These are phyloP conservation scores for Hymenochirus boettgeri DNA, from an alignment of 2,113 vertebrate genomes.

Conservation along the genomic window DNA sequence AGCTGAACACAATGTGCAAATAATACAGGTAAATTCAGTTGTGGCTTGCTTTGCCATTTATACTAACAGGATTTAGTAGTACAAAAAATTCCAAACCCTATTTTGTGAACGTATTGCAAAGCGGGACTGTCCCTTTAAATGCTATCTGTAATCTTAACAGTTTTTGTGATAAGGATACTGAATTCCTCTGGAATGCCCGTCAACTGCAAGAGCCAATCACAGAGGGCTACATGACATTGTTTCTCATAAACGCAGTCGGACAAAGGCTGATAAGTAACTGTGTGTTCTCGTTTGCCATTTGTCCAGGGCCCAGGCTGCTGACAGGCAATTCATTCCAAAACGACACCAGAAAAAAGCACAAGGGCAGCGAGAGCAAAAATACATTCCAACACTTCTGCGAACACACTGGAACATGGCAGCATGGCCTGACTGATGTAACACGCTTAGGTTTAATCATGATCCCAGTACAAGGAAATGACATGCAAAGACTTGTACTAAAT, in stretches of 20 bases:
- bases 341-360: conserved; percentile 53
- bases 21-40: too few species aligned
- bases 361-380: conserved; percentile 56
- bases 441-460: too few species aligned
- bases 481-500: too few species aligned
- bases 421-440: too few species aligned
- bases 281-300: conserved; percentile 54
- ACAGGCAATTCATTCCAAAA: conserved; percentile 47
- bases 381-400: conserved; percentile 59
- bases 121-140: neutral
- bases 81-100: too few species aligned
- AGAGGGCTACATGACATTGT: conserved; percentile 59
- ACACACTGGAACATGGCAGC: too few species aligned
- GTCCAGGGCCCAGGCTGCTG: conserved; percentile 45
- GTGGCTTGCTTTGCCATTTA: too few species aligned
- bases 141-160: conserved; percentile 37
- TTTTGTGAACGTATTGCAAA: neutral
- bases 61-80: too few species aligned
- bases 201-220: conserved; percentile 47
- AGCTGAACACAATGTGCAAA: too few species aligned
- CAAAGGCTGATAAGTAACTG: conserved; percentile 51
- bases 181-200: conserved; percentile 52
- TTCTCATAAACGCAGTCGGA: conserved; percentile 47
- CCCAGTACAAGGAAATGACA: too few species aligned
- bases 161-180: conserved; percentile 51